Percentiles rank a stretch among this genome's conserved stretches.
These are phyloP conservation scores for Austrofundulus limnaeus DNA, from an alignment of 2,113 vertebrate species.

Conservation along the genomic window DNA sequence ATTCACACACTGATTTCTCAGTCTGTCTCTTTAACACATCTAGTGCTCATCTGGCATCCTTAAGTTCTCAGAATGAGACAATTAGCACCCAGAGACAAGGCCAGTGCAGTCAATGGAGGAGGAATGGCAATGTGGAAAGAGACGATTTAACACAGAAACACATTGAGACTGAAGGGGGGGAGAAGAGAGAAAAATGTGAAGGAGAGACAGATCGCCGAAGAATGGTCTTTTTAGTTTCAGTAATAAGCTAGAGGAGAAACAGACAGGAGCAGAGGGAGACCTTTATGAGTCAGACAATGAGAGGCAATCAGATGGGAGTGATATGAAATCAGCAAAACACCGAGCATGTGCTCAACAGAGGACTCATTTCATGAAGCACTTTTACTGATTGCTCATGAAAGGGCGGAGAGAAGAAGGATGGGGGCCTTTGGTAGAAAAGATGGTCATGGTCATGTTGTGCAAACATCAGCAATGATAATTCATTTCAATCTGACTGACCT, in stretches of 20 bases:
- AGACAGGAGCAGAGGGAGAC: slow-evolving; percentile 33
- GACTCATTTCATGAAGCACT: slow-evolving; percentile 58
- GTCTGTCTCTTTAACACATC: slow-evolving; percentile 69
- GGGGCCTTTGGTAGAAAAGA: not conserved
- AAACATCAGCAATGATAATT: slow-evolving; percentile 24
- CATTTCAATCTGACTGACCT: slow-evolving; percentile 11
- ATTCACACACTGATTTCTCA: slow-evolving; percentile 68
- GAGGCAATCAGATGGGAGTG: slow-evolving; percentile 55
- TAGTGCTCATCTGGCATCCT: slow-evolving; percentile 65
- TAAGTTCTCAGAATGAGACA: slow-evolving; percentile 72
- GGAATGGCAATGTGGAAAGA: slow-evolving; percentile 48
- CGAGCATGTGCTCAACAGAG: slow-evolving; percentile 51
- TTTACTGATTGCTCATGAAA: slow-evolving; percentile 44
- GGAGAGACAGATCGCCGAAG: slow-evolving; percentile 47
- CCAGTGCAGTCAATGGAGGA: slow-evolving; percentile 64
- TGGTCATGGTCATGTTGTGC: slow-evolving; percentile 8
- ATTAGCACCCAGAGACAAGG: slow-evolving; percentile 71
- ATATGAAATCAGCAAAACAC: slow-evolving; percentile 56
- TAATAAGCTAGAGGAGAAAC: slow-evolving; percentile 39
- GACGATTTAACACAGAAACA: slow-evolving; percentile 56
- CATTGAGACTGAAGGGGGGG: slow-evolving; percentile 35
- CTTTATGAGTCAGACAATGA: slow-evolving; percentile 62
- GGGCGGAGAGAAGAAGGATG: slow-evolving; percentile 23
- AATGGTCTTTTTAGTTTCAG: slow-evolving; percentile 55
- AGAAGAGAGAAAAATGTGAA: slow-evolving; percentile 43